phyloP scores from a whole-genome alignment of 1,140 invertebrate genomes.

The Saccostrea echinata region DNA sequence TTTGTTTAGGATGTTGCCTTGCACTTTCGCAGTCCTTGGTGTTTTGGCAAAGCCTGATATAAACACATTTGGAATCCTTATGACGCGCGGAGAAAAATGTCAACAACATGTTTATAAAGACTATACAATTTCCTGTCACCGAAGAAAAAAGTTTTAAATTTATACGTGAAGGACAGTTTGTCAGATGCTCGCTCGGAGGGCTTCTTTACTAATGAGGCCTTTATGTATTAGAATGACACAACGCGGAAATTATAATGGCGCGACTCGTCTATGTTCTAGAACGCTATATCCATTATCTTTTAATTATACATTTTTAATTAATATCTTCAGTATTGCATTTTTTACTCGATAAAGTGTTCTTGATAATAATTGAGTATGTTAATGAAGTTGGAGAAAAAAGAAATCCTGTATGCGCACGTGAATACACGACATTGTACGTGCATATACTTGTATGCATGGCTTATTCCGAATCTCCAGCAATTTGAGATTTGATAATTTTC shows the following conservation, averaged over 20 bases:
- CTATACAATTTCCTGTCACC: neutral
- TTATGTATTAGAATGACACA: neutral
- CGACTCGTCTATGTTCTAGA: neutral
- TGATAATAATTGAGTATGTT: no score
- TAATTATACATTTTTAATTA: neutral
- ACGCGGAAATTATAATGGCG: neutral
- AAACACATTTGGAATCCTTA: neutral
- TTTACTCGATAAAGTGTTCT: no score
- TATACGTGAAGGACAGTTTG: neutral
- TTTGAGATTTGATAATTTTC: no score
- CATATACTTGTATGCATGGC: no score
- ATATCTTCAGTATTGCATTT: no score
- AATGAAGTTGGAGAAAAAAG: no score
- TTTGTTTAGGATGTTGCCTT: neutral
- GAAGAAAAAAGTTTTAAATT: neutral
- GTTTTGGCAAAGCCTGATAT: neutral
- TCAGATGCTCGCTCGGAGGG: neutral
- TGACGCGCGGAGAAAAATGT: neutral
- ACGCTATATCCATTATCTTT: conserved; percentile 9
- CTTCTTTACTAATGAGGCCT: neutral
- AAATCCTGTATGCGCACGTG: no score
- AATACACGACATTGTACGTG: no score
- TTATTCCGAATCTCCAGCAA: no score
- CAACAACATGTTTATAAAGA: conserved; percentile 28
- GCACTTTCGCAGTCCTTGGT: neutral